Evolutionary conservation across 2,888 invertebrate genomes (phyloP), one percentile per base, ranked within the genome.

Genomic region (Lasioglossum villosulum): DNA sequence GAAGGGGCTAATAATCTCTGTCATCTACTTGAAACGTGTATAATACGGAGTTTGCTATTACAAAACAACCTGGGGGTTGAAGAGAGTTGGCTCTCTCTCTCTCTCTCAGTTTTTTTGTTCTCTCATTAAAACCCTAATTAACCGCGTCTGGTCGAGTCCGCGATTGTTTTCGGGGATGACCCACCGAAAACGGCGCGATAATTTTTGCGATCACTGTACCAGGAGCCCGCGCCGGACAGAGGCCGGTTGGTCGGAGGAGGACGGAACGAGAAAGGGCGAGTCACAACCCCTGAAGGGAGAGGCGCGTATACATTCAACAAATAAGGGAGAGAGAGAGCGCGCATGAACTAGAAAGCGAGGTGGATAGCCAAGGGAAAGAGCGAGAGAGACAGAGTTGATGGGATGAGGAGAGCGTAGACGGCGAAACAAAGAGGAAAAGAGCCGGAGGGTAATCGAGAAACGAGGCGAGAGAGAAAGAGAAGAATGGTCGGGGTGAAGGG

Each of bases 121-220:
- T 42, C 52, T 63, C 80, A 19, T 75, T 79, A 68, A 82, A 71
- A 80, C 80, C 16, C 72, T 83, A 74, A 87, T 86, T 80, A 87
- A 87, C 79, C 86, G 79, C 82, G 86, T 56, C 78, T 71, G 34
- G 74, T 19, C 34, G 56, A 75, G 70, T 52, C n/a, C 45, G 73
- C 80, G 68, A 88, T 88, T 80, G 84, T 87, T 84, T 86, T 80
- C 87, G 80, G 34, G 78, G 82, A 82, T 88, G 88, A 88, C 87
- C 88, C 82, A 84, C 73, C 84, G 84, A 84, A 85, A 88, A 80
- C 81, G 85, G 87, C 48, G 88, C 83, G 85, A 89, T 91, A 90
- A 90, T 92, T 91, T 92, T 90, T 91, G 90, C 88, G 88, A 89
- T 86, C 88, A 75, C 86, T 88, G 86, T 86, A 88, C 89, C 80